Base-by-base conservation (phyloP, 2,113 vertebrate species). In the Chamaetylas fuelleborni region DNA sequence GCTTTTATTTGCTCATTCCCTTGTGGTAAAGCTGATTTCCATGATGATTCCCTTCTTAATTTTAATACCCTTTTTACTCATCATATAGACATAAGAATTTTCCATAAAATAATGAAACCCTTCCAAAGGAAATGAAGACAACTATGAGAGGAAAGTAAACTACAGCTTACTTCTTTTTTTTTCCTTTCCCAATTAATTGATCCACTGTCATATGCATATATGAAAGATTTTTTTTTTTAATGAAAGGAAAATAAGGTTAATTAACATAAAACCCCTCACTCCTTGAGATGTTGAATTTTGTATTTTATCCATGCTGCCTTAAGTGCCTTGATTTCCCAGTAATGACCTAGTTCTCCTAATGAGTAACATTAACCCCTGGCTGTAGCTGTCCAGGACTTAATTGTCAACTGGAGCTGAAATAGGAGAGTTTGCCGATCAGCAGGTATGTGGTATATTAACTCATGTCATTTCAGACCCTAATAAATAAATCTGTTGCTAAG, bases 321-420 rank as follows among this genome's bases (percentile, higher is more conserved):
- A 99, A 99, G 99, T 99, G 98, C 98, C 99, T 99, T 99, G 99
- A 99, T 99, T 99, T 99, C 98, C 98, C 98, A 98, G 98, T 99
- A 99, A 99, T 99, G 99, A 99, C 99, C 99, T 99, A 99, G 99
- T 99, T 99, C 99, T 99, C 98, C 99, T 99, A 99, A 99, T 99
- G 99, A 99, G 99, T 98, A 98, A 99, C 98, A 99, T 99, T 99
- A 99, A 99, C 99, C 99, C 98, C 99, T 99, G 99, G 99, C 99
- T 99, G 99, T 99, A 99, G 98, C 99, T 98, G 98, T 99, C 99
- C 99, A 99, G 99, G 99, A 99, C 99, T 99, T 99, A 99, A 99
- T 99, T 99, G 99, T 99, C 98, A 99, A 99, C 98, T 98, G 98
- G 98, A 98, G 98, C 98, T 99, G 98, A 99, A 99, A 98, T 98